A percentile compares a stretch with the other conserved stretches of the same genome.
Conservation (phyloP, 2,797 vertebrate genomes). For the Microtus californicus region DNA sequence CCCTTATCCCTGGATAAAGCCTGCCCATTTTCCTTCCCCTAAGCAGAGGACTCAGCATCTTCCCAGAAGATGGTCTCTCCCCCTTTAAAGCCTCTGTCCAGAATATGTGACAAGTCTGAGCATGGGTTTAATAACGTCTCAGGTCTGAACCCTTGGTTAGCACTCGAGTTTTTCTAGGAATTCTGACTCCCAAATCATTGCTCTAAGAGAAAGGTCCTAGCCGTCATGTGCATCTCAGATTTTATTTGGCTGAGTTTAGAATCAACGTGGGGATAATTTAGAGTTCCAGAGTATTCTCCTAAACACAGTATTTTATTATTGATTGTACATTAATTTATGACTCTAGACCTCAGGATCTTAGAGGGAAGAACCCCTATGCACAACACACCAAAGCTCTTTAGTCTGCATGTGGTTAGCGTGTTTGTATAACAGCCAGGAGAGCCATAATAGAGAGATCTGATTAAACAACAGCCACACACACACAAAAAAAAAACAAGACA, state of each 20-base stretch:
- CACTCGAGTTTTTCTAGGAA: neutral
- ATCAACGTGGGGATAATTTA: neutral
- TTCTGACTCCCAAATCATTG: neutral
- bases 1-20: neutral
- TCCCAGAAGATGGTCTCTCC: neutral
- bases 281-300: neutral
- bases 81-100: neutral
- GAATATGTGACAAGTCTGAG: neutral
- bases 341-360: neutral
- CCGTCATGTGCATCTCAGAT: neutral
- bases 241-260: constrained; percentile 25
- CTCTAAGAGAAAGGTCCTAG: neutral
- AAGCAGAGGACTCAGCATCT: neutral
- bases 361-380: neutral
- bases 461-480: neutral
- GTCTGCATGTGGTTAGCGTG: neutral
- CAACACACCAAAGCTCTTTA: neutral
- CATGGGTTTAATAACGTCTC: neutral
- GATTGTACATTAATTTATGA: neutral
- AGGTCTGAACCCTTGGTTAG: neutral
- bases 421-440: neutral
- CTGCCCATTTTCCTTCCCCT: neutral
- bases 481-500: neutral
- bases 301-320: neutral
- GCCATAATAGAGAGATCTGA: neutral